These are phyloP conservation scores for Danio tinwini DNA, from an alignment of 2,797 vertebrate genomes.

Conservation along the genomic window DNA sequence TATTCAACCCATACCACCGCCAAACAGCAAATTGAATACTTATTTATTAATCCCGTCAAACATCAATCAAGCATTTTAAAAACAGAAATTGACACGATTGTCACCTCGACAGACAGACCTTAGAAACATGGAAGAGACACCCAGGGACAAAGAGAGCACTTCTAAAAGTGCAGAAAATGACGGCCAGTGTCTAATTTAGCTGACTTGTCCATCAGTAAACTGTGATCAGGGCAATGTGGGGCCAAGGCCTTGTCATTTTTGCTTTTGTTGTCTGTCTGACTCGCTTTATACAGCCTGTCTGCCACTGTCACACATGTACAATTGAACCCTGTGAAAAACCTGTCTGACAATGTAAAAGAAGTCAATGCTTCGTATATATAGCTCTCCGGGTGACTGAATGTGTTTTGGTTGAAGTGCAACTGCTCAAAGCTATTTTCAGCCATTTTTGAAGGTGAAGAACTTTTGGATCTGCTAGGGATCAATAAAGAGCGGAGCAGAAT, in stretches of 20 bases:
- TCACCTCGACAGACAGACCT: conserved; percentile 25
- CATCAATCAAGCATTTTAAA: conserved; percentile 27
- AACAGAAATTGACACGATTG: conserved; percentile 30
- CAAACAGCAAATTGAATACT: conserved; percentile 11
- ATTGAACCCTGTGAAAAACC: conserved; percentile 8
- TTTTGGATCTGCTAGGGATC: conserved; percentile 13
- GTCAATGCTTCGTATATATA: neutral
- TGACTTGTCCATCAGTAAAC: conserved; percentile 31
- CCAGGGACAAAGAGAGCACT: conserved; percentile 2
- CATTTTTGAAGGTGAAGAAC: conserved; percentile 18
- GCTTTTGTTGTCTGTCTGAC: conserved; percentile 19
- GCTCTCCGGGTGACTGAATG: neutral
- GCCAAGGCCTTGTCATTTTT: conserved; percentile 30
- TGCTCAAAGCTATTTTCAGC: conserved; percentile 32
- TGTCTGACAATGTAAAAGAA: conserved; percentile 9
- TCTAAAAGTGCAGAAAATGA: conserved; percentile 30
- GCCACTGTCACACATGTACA: conserved; percentile 11
- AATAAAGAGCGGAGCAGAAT: neutral
- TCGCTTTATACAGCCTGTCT: neutral
- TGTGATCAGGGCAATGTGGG: conserved; percentile 31
- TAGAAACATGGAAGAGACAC: conserved; percentile 17
- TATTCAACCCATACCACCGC: neutral
- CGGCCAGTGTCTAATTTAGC: conserved; percentile 40
- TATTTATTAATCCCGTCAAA: conserved; percentile 34
- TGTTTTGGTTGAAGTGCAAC: neutral